Base-by-base conservation (phyloP, 2,888 invertebrate genomes). In the Galerucella nymphaeae region DNA sequence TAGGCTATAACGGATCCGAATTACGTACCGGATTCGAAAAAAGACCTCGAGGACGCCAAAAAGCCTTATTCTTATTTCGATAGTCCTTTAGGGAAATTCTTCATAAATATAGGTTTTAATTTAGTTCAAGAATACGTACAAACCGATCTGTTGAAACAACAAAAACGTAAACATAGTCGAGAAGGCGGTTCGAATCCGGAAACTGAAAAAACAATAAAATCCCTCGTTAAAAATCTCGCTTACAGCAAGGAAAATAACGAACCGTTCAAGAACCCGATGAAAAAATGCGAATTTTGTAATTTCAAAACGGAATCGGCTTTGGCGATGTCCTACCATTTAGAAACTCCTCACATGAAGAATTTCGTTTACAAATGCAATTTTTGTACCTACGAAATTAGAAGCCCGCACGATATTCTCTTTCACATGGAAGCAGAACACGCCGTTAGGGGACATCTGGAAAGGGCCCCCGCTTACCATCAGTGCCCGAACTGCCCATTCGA, bases 401-500 rank as follows among this genome's bases (percentile, higher is more conserved):
- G 93, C 84, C 95, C 96, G 14, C 94, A 94, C 83, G 95, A 96
- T 83, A 96, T 97, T 80, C 88, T 95, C 23, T 94, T 92, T 83
- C 98, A 98, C 83, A 96, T 97, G 95, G 95, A 97, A 85, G 93
- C 93, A 0, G 93, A 94, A 82, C 98, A 98, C 85, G 93, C 93
- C 79, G 91, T 94, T 16, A 90, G 93, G 80, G 96, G 95, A 6
- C 91, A 94, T 75, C 87, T 97, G 73, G 96, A 96, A 81, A 90
- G 95, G 77, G 94, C 95, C 0, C 93, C 94, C 38, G 93, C 95
- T 0, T 94, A 94, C 85, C 96, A 96, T 85, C 96, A 96, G 84
- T 98, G 97, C 85, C 93, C 95, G 0, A 94, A 96, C 83, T 98
- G 98, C 88, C 94, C 96, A 0, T 97, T 96, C 83, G 97, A 98